Conservation (phyloP, 2,888 invertebrate species). For the Cryptus viduatorius region DNA sequence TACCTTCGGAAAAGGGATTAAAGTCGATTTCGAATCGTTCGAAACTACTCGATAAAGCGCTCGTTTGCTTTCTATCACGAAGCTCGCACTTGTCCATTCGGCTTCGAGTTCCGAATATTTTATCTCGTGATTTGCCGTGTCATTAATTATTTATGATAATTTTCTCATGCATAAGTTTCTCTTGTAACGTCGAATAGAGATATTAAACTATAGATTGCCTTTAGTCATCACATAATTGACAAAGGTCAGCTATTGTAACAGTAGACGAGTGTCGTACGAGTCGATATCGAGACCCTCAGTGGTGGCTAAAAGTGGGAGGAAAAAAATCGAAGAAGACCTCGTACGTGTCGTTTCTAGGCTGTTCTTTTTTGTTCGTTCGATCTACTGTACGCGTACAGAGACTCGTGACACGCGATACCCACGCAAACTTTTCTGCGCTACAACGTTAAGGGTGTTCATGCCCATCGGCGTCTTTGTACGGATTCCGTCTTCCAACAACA, state of each 20-base stretch:
- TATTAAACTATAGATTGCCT: background rate
- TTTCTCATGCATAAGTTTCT: too few relatives aligned
- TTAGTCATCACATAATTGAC: background rate
- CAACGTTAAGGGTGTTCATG: conserved; percentile 29
- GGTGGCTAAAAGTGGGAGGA: conserved; percentile 28
- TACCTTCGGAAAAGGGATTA: conserved; percentile 64
- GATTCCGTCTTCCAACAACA: conserved; percentile 42
- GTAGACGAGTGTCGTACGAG: conserved; percentile 16
- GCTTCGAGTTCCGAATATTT: background rate
- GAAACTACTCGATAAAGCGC: conserved; percentile 2
- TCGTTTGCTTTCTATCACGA: conserved; percentile 35
- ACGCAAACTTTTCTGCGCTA: conserved; percentile 15
- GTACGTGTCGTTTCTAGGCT: conserved; percentile 44
- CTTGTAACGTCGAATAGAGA: background rate
- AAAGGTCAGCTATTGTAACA: background rate
- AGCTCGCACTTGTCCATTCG: conserved; percentile 36
- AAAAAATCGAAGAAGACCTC: conserved; percentile 52
- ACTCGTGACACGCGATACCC: conserved; percentile 62
- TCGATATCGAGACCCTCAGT: conserved; percentile 33
- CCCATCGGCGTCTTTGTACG: conserved; percentile 35
- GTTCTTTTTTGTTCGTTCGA: conserved; percentile 18
- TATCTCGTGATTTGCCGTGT: conserved; percentile 13
- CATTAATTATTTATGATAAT: background rate
- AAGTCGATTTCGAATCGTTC: conserved; percentile 58
- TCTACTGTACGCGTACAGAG: conserved; percentile 19